Evolutionary conservation across 2,113 vertebrate genomes (phyloP).

Genomic region (Tonatia bakeri): DNA sequence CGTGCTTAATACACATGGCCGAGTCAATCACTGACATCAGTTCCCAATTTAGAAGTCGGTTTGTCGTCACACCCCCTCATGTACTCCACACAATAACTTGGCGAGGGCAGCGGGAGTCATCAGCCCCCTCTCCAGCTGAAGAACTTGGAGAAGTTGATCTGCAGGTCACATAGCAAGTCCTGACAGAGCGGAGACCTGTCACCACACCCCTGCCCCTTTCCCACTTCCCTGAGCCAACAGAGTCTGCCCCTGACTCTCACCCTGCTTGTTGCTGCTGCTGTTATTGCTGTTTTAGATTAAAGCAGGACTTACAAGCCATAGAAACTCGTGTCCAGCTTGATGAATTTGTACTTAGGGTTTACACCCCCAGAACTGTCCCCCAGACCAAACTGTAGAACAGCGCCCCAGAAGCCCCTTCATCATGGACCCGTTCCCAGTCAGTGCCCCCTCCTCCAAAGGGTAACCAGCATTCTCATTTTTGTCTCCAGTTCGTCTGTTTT

Average conservation of each 20-base stretch:
- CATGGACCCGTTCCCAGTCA: not conserved
- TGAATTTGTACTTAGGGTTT: not conserved
- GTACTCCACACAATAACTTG: not conserved
- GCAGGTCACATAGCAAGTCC: not conserved
- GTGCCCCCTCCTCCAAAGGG: not conserved
- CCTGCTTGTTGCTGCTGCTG: not conserved
- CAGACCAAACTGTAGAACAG: not conserved
- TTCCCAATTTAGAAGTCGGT: not conserved
- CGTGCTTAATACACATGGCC: not conserved
- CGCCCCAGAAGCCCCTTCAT: not conserved
- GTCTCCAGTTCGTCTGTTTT: not conserved
- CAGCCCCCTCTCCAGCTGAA: not conserved
- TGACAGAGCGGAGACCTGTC: not conserved
- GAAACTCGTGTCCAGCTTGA: not conserved
- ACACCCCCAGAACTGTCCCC: not conserved
- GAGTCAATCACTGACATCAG: not conserved
- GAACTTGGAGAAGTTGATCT: not conserved
- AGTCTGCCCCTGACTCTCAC: not conserved
- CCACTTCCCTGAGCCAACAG: not conserved
- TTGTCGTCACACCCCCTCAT: not conserved
- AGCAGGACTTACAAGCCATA: not conserved
- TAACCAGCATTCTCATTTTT: not conserved
- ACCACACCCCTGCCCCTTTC: not conserved
- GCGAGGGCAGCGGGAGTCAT: accelerated
- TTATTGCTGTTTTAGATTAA: not conserved